These are phyloP conservation scores for Melinopterus prodromus DNA, from an alignment of 2,888 invertebrate genomes.

Conservation along the genomic window DNA sequence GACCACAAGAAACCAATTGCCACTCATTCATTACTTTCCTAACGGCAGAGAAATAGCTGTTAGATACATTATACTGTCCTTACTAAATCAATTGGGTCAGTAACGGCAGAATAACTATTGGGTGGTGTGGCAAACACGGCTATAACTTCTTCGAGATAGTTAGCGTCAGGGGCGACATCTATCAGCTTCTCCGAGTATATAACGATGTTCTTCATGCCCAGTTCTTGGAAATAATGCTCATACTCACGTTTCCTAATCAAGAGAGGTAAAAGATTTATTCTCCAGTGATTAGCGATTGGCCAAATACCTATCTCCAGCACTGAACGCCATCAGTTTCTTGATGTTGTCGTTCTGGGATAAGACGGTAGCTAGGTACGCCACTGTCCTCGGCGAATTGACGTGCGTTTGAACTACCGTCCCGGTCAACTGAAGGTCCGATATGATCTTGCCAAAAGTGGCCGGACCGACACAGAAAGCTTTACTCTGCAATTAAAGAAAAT, in stretches of 20 bases:
- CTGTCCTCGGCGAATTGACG: slow-evolving; percentile 79
- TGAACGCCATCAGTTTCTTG: slow-evolving; percentile 69
- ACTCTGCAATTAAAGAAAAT: slow-evolving; percentile 65
- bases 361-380: slow-evolving; percentile 78
- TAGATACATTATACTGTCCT: slow-evolving; percentile 14
- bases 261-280: neutral
- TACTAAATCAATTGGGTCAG: slow-evolving; percentile 80
- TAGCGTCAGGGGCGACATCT: slow-evolving; percentile 62
- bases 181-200: slow-evolving; percentile 63
- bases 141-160: slow-evolving; percentile 68
- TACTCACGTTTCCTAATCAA: slow-evolving; percentile 68
- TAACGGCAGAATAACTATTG: slow-evolving; percentile 81
- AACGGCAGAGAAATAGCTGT: slow-evolving; percentile 44
- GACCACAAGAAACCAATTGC: neutral
- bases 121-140: slow-evolving; percentile 79
- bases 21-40: neutral
- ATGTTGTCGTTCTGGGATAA: slow-evolving; percentile 67
- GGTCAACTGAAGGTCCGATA: slow-evolving; percentile 70
- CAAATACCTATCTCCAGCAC: slow-evolving; percentile 63
- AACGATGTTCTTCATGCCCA: slow-evolving; percentile 71
- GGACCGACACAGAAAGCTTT: slow-evolving; percentile 83
- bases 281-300: neutral
- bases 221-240: slow-evolving; percentile 70
- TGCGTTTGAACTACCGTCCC: slow-evolving; percentile 84
- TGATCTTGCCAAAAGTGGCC: slow-evolving; percentile 74